Evolutionary conservation across 1,140 invertebrate species (phyloP).

Genomic region (Xylocopa sonorina): DNA sequence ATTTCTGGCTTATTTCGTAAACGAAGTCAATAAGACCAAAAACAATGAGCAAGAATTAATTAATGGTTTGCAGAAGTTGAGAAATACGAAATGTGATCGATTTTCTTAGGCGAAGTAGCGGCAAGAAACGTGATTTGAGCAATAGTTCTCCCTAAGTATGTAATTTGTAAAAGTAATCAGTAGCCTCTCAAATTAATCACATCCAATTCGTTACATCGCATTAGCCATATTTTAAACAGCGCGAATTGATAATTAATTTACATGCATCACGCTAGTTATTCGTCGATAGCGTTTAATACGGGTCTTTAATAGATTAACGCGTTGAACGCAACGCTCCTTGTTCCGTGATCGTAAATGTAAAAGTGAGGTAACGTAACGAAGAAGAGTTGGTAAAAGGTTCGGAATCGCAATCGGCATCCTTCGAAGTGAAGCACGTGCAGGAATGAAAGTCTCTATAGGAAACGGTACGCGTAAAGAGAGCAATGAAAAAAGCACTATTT

Average conservation of each 20-base stretch:
- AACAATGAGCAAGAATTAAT: not conserved
- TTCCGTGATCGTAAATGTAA: constrained; percentile 15
- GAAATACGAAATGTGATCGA: not conserved
- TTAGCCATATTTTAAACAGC: not conserved
- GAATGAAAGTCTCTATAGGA: constrained; percentile 37
- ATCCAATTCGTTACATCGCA: not conserved
- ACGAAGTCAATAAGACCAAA: not conserved
- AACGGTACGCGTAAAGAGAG: constrained; percentile 4
- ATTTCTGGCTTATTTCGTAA: too few species aligned
- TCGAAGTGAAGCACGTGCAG: constrained; percentile 11
- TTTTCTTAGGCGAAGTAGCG: not conserved
- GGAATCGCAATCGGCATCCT: constrained; percentile 38
- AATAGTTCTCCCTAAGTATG: not conserved
- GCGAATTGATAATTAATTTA: constrained; percentile 10
- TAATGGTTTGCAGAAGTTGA: not conserved
- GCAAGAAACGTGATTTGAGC: not conserved
- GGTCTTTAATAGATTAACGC: constrained; percentile 3
- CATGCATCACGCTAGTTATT: not conserved
- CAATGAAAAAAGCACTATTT: constrained; percentile 9
- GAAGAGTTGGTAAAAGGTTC: constrained; percentile 30
- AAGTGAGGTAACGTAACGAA: constrained; percentile 17
- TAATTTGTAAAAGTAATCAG: not conserved
- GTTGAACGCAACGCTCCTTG: constrained; percentile 6
- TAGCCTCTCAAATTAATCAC: not conserved
- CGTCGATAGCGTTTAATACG: not conserved